Base-by-base conservation (phyloP, 1,140 invertebrate genomes). In the Drosophila baimaii region DNA sequence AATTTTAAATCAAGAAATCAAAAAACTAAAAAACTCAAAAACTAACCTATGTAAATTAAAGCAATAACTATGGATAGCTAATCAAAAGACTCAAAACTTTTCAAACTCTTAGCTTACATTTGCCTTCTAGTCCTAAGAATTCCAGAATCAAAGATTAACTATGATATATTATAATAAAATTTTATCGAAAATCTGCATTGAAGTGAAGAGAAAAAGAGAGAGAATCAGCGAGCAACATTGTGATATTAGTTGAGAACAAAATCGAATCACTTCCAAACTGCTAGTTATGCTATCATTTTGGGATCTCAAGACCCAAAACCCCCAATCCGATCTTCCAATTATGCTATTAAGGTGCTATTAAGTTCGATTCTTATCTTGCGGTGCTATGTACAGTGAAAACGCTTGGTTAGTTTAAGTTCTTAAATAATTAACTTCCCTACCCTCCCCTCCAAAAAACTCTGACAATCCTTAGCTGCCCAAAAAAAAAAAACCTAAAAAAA, bases 161-260 rank as follows among this genome's bases (percentile, higher is more conserved):
- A 64, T 46, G 35, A 62, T 59, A 73, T 41, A 31, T 10, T 23
- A 51, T 51, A 57, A 17, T 33, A 33, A 27, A 59, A 46, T 55
- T 70, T 59, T 65, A 78, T 47, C 27, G 57, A 77, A 56, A 65
- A 52, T 23, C 5, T 27, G 62, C 65, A 77, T 71, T 41, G 39
- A 76, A 63, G 59, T 68, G 37, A n/a, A 69, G 72, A 70, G 72
- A 84, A 89, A 84, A 80, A 89, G 81, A 73, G 19, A 69, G 72
- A 70, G 72, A 84, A 89, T 89, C 84, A 89, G 81, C 77, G 84
- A 89, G 81, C 85, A 89, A 89, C 73, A 89, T 89, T 89, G 84
- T 89, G 84, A 89, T 89, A 89, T 89, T 89, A 89, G 84, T 89
- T 89, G 84, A 89, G 70, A 89, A 84, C 83, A 79, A 88, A 88